These are phyloP conservation scores for Anagyrus pseudococci DNA, from an alignment of 2,888 invertebrate species.

Conservation along the genomic window DNA sequence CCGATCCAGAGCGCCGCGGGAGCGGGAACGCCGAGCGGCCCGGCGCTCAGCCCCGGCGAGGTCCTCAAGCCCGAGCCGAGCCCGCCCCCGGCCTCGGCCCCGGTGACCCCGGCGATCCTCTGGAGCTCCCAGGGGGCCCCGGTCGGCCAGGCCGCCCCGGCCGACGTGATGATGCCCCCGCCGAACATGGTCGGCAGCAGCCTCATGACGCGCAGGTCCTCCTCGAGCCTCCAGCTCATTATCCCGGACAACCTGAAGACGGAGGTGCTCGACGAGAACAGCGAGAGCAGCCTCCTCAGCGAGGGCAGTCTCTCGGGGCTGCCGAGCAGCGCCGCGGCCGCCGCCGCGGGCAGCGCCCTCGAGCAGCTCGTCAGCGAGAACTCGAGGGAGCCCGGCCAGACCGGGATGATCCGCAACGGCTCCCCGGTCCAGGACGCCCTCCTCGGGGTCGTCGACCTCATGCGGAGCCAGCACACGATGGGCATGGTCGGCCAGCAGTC, in stretches of 20 bases:
- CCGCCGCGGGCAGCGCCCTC: conserved; percentile 50
- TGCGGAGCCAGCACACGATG: conserved; percentile 56
- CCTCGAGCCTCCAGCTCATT: conserved; percentile 65
- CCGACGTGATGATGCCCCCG: conserved; percentile 75
- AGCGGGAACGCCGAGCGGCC: conserved; percentile 21
- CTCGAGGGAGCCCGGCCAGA: conserved; percentile 51
- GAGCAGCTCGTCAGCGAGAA: conserved; percentile 62
- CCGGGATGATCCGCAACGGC: conserved; percentile 31
- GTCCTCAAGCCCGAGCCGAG: conserved; percentile 55
- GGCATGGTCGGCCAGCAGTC: conserved; percentile 48
- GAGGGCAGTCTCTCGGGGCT: conserved; percentile 60
- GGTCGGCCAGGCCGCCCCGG: conserved; percentile 48
- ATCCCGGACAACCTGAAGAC: conserved; percentile 66
- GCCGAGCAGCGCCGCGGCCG: conserved; percentile 45
- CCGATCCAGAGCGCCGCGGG: conserved; percentile 35
- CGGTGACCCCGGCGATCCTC: conserved; percentile 56
- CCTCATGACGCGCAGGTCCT: conserved; percentile 65
- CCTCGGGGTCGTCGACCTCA: conserved; percentile 62
- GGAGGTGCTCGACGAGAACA: conserved; percentile 75
- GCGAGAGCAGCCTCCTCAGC: conserved; percentile 68
- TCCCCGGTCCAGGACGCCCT: conserved; percentile 55
- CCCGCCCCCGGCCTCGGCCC: conserved; percentile 49
- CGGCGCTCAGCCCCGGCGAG: conserved; percentile 43
- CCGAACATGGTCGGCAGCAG: conserved; percentile 68
- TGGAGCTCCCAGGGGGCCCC: conserved; percentile 46